Base-by-base conservation (phyloP, 2,797 vertebrate genomes). In the Artibeus jamaicensis region DNA sequence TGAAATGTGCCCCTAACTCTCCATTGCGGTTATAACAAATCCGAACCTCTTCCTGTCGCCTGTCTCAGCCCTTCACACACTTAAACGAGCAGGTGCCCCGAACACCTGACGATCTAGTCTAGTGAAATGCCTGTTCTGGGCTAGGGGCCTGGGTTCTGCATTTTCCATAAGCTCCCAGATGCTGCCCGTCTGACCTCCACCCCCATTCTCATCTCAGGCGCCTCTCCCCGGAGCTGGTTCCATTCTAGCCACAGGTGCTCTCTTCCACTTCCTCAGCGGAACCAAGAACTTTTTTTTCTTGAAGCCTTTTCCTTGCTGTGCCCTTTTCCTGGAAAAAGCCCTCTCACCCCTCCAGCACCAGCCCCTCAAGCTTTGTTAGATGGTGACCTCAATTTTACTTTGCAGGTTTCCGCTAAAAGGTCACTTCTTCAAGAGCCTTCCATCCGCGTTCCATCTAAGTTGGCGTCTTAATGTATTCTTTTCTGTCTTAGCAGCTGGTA, bases 11-110 rank as follows among this genome's bases (percentile, higher is more conserved):
- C 71, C 18, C 9, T 50, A 37, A n/a, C 29, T 59, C 57, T 14
- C 42, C 34, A 11, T 1, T 12, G 29, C 42, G 9, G 3, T 46
- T 6, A 26, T 44, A 81, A 82, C 22, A 77, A 55, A 34, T 19
- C 62, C 1, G 5, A 73, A 21, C 26, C 74, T 68, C 29, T 55
- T 55, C 3, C 59, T 22, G 6, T 5, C 1, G 9, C 44, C 34
- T 29, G 19, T 2, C 46, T 53, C 32, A 39, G 65, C 5, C 14
- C 39, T 24, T 84, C 18, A 15, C 22, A 79, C 42, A 29, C 24
- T 7, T 59, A 14, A 15, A 24, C 0, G 5, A 48, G 44, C 42
- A 22, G n/a, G n/a, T 18, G n/a, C 48, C 4, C 0, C 9, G 29
- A 53, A 21, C 2, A 59, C 32, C 24, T 29, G 39, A 50, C 3